Evolutionary conservation across 1,140 invertebrate species (phyloP).

Genomic region (Scaptomyza pallida): DNA sequence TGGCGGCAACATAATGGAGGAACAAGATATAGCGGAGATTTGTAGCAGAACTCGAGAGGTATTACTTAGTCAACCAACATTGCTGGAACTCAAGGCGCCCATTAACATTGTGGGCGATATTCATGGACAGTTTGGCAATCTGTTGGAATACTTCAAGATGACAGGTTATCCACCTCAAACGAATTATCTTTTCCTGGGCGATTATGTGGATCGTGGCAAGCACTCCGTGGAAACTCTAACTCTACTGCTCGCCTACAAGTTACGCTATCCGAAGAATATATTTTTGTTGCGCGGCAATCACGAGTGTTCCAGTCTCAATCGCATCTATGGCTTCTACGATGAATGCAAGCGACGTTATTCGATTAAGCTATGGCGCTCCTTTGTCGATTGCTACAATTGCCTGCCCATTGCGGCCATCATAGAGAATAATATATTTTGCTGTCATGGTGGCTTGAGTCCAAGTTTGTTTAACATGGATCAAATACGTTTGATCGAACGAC

Average conservation of each 20-base stretch:
- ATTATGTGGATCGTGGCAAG: slow-evolving; percentile 93
- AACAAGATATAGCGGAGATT: slow-evolving; percentile 96
- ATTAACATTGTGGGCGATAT: slow-evolving; percentile 99
- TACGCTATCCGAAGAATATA: slow-evolving; percentile 94
- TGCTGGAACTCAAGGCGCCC: slow-evolving; percentile 97
- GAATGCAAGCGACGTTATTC: slow-evolving; percentile 98
- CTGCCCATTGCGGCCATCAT: slow-evolving; percentile 97
- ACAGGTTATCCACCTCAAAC: slow-evolving; percentile 99
- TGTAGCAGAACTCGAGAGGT: slow-evolving; percentile 98
- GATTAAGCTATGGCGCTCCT: slow-evolving; percentile 98
- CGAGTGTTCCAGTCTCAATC: slow-evolving; percentile 93
- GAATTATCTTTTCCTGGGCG: slow-evolving; percentile 98
- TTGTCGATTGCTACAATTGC: slow-evolving; percentile 96
- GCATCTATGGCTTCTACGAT: slow-evolving; percentile 97
- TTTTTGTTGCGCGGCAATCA: slow-evolving; percentile 92
- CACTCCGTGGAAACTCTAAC: slow-evolving; percentile 95
- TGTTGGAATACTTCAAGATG: slow-evolving; percentile 98
- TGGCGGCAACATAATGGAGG: slow-evolving; percentile 91
- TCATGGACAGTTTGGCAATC: slow-evolving; percentile 98
- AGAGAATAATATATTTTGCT: slow-evolving; percentile 98
- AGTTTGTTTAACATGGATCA: slow-evolving; percentile 95
- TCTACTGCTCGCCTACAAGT: slow-evolving; percentile 97
- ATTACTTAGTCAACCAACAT: slow-evolving; percentile 97
- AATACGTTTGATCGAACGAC: slow-evolving; percentile 93
- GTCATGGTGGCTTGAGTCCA: slow-evolving; percentile 95